These are phyloP conservation scores for Sinocyclocheilus maitianheensis DNA, from an alignment of 2,113 vertebrate genomes.

Conservation along the genomic window DNA sequence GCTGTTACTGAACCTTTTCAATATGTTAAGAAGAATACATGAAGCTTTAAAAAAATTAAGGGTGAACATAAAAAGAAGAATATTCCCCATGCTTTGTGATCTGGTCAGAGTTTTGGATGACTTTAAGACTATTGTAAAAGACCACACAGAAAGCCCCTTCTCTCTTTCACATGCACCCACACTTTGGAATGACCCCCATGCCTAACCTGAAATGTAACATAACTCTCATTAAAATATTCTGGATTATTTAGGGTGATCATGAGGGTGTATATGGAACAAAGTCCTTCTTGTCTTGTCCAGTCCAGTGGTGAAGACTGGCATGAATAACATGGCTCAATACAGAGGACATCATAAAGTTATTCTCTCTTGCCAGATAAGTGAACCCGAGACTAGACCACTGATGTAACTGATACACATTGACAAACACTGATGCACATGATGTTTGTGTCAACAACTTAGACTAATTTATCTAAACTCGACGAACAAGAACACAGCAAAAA, in stretches of 20 bases:
- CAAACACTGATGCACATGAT: background rate
- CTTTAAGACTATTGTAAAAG: slow-evolving; percentile 30
- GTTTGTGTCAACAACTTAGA: slow-evolving; percentile 13
- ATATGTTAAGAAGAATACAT: background rate
- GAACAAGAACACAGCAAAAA: background rate
- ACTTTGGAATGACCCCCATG: slow-evolving; percentile 45
- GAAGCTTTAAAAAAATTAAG: background rate
- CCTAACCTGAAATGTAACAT: slow-evolving; percentile 57
- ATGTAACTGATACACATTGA: background rate
- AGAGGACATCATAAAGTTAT: background rate
- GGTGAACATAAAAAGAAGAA: background rate
- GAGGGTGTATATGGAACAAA: slow-evolving; percentile 4
- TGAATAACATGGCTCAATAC: background rate
- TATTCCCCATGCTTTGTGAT: background rate
- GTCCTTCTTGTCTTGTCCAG: background rate
- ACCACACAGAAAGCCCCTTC: slow-evolving; percentile 71
- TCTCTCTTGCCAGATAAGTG: background rate
- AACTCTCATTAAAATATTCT: slow-evolving; percentile 56
- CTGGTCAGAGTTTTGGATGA: too few relatives aligned
- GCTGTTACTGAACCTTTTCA: too few relatives aligned
- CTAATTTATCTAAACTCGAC: background rate
- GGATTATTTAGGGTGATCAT: slow-evolving; percentile 37
- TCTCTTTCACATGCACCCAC: background rate
- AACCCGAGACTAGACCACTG: background rate
- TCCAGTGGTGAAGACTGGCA: background rate